phyloP scores from a whole-genome alignment of 2,797 vertebrate genomes.

The Nannoperca australis region DNA sequence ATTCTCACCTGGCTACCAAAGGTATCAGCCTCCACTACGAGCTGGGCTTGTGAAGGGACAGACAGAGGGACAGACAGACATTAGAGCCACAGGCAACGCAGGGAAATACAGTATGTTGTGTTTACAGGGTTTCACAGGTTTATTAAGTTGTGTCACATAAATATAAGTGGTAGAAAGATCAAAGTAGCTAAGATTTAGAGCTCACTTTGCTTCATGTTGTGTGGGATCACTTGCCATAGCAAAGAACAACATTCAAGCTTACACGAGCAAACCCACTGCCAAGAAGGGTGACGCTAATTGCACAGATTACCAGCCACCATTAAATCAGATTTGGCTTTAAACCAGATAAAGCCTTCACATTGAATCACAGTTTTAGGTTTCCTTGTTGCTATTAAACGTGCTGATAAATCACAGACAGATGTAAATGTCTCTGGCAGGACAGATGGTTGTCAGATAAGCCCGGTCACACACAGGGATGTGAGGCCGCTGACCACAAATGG shows the following conservation, averaged over 20 bases:
- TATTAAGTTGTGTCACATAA: constrained; percentile 1
- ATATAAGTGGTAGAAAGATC: constrained; percentile 25
- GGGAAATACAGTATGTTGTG: constrained; percentile 4
- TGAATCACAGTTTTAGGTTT: constrained; percentile 59
- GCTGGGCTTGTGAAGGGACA: constrained; percentile 91
- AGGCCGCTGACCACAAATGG: constrained; percentile 74
- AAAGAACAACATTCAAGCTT: constrained; percentile 21
- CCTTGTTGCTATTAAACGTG: constrained; percentile 63
- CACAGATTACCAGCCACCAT: constrained; percentile 50
- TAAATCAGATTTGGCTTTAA: constrained; percentile 54
- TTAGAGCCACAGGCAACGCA: constrained; percentile 74
- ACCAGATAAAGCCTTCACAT: constrained; percentile 52
- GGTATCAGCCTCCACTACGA: constrained; percentile 90
- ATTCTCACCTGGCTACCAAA: constrained; percentile 91
- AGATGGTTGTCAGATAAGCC: constrained; percentile 79
- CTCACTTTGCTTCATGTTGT: constrained; percentile 13
- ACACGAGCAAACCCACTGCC: constrained; percentile 17
- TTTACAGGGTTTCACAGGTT: not conserved
- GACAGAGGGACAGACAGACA: constrained; percentile 84
- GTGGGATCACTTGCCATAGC: not conserved
- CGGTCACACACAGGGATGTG: constrained; percentile 71
- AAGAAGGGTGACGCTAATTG: constrained; percentile 32
- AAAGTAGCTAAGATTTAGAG: not conserved
- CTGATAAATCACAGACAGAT: constrained; percentile 74
- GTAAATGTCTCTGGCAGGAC: constrained; percentile 69